Percentiles rank a stretch among this genome's conserved stretches.
Conservation (phyloP, 2,797 vertebrate genomes). For the Hemitrygon akajei region DNA sequence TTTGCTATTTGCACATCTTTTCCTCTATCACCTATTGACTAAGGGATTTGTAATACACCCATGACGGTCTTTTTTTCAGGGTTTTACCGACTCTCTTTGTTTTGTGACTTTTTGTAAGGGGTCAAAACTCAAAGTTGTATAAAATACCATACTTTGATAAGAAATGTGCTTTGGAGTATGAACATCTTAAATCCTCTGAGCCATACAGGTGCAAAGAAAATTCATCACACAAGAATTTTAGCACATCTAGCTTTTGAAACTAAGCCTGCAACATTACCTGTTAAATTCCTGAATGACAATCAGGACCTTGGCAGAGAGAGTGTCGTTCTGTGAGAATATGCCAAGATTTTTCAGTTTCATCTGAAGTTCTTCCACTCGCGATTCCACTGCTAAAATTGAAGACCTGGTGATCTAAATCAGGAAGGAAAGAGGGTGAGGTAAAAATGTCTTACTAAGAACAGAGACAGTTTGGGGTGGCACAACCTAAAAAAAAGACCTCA, state of each 20-base stretch:
- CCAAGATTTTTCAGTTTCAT: conserved; percentile 76
- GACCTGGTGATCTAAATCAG: conserved; percentile 61
- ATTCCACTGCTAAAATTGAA: conserved; percentile 65
- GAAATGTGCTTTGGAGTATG: too few relatives aligned
- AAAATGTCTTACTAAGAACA: background rate
- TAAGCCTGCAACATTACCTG: conserved; percentile 57
- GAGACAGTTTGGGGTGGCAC: background rate
- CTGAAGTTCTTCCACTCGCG: conserved; percentile 69
- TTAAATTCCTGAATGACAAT: conserved; percentile 75
- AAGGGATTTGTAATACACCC: too few relatives aligned
- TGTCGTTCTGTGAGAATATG: conserved; percentile 64
- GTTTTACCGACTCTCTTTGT: too few relatives aligned
- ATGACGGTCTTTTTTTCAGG: too few relatives aligned
- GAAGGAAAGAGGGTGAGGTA: conserved; percentile 39
- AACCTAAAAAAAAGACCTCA: background rate
- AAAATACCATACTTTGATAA: too few relatives aligned
- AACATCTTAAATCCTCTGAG: background rate
- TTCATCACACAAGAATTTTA: background rate
- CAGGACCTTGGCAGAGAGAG: conserved; percentile 68
- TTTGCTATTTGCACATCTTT: too few relatives aligned
- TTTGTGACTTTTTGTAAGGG: too few relatives aligned
- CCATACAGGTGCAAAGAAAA: background rate
- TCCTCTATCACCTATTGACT: too few relatives aligned
- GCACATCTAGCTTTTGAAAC: background rate
- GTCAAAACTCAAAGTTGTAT: too few relatives aligned